Evolutionary conservation across 1,140 invertebrate species (phyloP), one percentile per base, ranked within the genome.

Genomic region (Harlomillsia oculata): DNA sequence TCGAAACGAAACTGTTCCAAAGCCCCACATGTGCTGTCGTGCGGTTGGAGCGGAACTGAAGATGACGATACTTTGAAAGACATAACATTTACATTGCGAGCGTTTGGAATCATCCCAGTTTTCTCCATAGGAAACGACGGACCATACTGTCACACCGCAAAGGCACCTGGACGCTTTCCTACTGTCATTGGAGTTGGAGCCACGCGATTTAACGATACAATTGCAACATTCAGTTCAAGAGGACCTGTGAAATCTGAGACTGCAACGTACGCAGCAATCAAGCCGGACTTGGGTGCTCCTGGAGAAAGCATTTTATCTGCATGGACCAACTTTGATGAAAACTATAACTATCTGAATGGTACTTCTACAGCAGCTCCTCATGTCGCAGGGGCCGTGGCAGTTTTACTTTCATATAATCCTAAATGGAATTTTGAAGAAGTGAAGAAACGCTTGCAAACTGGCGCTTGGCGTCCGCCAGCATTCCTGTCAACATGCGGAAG

Each of bases 261-360:
- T 6, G 16, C 13, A 5, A 14, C 23, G 14, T 29, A 34, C 3
- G 41, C 18, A 11, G 26, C 13, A 32, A 14, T 43, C 2, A 53
- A 52, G 53, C 56, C 56, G 4, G 57, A 64, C 4, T 11, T 64
- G 1, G 20, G 45, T 13, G 62, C 57, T 5, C 62, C 62, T 5
- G 60, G 55, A 13, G 16, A 25, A 11, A 26, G 55, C 26, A 26
- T 62, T 11, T 21, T 28, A 11, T 62, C 60, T 25, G 55, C 61
- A 1, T 45, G 36, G 8, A 18, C 32, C 37, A 26, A 40, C 18
- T 11, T 21, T 11, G 56, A 63, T 25, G 9, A 3, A 20, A 30
- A 23, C 3, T 63, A 59, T 32, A 37, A 13, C 13, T 18, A 5
- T 5, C n/a, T 56, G 18, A 52, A 52, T 23, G 52, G 52, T 43